Evolutionary conservation across 2,113 vertebrate species (phyloP).

Genomic region (Psettodes erumei): DNA sequence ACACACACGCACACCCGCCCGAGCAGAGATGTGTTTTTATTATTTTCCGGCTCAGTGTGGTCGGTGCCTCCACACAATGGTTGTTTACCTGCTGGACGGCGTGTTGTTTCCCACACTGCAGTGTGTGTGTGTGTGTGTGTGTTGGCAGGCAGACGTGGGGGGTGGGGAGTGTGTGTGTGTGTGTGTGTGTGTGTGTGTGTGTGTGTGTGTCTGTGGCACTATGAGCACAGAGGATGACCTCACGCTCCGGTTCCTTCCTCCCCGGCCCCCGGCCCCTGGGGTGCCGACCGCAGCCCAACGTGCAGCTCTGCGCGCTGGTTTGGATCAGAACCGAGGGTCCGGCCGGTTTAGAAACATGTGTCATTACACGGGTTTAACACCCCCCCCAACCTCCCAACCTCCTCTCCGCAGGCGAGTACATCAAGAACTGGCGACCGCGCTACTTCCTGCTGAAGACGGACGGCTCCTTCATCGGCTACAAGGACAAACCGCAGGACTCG

Average conservation of each 20-base stretch:
- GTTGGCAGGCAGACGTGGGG: slow-evolving; percentile 32
- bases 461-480: slow-evolving; percentile 97
- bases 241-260: slow-evolving; percentile 73
- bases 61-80: slow-evolving; percentile 58
- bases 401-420: slow-evolving; percentile 90
- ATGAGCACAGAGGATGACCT: slow-evolving; percentile 73
- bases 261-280: no score
- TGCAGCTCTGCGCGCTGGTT: slow-evolving; percentile 46
- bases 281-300: no score
- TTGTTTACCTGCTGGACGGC: slow-evolving; percentile 67
- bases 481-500: slow-evolving; percentile 97
- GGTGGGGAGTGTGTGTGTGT: slow-evolving; percentile 27
- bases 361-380: no score
- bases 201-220: slow-evolving; percentile 55
- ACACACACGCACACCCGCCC: no score
- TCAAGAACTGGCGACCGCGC: slow-evolving; percentile 98
- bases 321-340: slow-evolving; percentile 13
- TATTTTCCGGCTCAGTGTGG: slow-evolving; percentile 21
- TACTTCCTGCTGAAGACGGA: slow-evolving; percentile 97
- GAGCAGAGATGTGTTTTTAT: slow-evolving; percentile 41
- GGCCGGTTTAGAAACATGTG: no score
- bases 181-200: slow-evolving; percentile 29
- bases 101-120: slow-evolving; percentile 60
- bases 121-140: slow-evolving; percentile 22
- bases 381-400: not conserved